Evolutionary conservation across 1,140 invertebrate species (phyloP), one percentile per base, ranked within the genome.

Genomic region (Spodoptera litura): DNA sequence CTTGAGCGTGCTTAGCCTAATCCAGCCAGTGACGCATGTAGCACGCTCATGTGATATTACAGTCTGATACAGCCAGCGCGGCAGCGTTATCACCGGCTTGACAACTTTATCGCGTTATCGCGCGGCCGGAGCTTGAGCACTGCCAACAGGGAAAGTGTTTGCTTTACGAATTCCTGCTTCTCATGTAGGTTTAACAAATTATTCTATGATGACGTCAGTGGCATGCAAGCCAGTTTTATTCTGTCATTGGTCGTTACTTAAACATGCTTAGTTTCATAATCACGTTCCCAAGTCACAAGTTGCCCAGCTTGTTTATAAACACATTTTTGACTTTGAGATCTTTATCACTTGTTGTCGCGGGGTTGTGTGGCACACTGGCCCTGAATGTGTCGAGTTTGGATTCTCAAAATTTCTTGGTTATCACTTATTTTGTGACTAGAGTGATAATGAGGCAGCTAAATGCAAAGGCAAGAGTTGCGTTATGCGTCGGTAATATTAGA

Each of bases 1-100:
- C 38, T 62, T 20, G 53, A 70, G 49, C 52, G 49, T 52, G 44
- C 59, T 74, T 27, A 61, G 35, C 31, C 55, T 76, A 80, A 80
- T 76, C 49, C 49, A 58, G 25, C 64, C 8, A 51, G 53, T 82
- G 81, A 79, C 68, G 81, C 78, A 80, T 78, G 38, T 58, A 74
- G 81, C 78, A 78, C 74, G 38, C 66, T 80, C 81, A 82, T 66
- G 68, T 80, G 81, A 82, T 78, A 73, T 59, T 4, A 68, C 13
- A 64, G 53, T 79, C 66, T 82, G 78, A 77, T 79, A 71, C 78
- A 81, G 25, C 58, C 78, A 81, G 25, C 58, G 58, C 58, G 58
- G 10, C 72, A 11, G 27, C 74, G 35, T 38, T 82, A 82, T 82
- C 81, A 61, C 11, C 61, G 66, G 74, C 51, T 76, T 76, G 78